phyloP scores from a whole-genome alignment of 2,888 invertebrate species.

The Drosophila parthenogenetica region DNA sequence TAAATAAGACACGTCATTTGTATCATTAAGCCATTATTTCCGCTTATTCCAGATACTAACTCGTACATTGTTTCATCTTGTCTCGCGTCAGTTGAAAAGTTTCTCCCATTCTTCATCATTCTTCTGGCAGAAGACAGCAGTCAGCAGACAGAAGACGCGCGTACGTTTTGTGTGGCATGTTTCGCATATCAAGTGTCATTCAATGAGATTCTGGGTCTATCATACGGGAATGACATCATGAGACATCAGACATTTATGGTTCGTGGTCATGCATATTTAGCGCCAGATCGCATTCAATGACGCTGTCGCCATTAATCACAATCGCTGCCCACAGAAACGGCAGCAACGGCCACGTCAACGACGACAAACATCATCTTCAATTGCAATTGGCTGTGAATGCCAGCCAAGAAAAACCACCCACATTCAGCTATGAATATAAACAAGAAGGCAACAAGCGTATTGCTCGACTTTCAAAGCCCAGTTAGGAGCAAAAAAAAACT shows the following conservation, averaged over 20 bases:
- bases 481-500: too few relatives aligned
- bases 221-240: constrained; percentile 66
- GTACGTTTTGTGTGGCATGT: constrained; percentile 25
- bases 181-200: constrained; percentile 61
- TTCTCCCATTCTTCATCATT: constrained; percentile 8
- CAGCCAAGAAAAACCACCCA: constrained; percentile 50
- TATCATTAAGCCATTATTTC: constrained; percentile 78
- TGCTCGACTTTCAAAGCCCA: too few relatives aligned
- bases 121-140: background rate
- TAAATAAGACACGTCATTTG: constrained; percentile 67
- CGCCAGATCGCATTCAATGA: constrained; percentile 76
- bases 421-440: constrained; percentile 25
- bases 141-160: constrained; percentile 35
- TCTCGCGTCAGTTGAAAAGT: constrained; percentile 52
- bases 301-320: constrained; percentile 75
- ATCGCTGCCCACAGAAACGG: constrained; percentile 46
- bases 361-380: constrained; percentile 46
- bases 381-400: constrained; percentile 53
- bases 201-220: constrained; percentile 48
- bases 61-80: constrained; percentile 57
- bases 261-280: constrained; percentile 60
- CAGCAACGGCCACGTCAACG: constrained; percentile 1
- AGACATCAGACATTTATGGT: constrained; percentile 16
- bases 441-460: background rate
- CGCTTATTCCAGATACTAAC: constrained; percentile 58